phyloP scores from a whole-genome alignment of 2,797 vertebrate species.

The Microcaecilia unicolor region DNA sequence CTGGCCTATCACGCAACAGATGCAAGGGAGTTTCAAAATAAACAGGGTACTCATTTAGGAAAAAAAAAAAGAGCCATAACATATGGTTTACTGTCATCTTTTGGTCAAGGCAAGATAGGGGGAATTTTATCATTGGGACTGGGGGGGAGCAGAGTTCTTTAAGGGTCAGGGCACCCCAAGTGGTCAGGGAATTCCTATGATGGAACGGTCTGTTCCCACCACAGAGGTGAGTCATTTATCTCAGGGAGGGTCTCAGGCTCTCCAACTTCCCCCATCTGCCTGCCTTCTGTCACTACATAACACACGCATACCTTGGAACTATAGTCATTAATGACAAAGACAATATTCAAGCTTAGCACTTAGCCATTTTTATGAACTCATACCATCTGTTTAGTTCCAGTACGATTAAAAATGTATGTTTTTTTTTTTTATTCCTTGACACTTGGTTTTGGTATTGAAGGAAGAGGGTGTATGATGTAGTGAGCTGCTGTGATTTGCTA shows the following conservation, averaged over 20 bases:
- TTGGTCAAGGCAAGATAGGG: constrained; percentile 13
- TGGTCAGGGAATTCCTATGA: constrained; percentile 23
- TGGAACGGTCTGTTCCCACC: constrained; percentile 18
- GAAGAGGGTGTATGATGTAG: too few species aligned
- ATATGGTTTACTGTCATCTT: constrained; percentile 14
- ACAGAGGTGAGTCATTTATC: constrained; percentile 28
- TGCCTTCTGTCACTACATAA: neutral
- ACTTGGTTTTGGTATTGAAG: too few species aligned
- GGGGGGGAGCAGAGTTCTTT: constrained; percentile 23
- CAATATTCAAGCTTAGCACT: neutral
- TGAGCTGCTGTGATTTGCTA: constrained; percentile 1
- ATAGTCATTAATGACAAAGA: too few species aligned
- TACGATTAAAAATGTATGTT: constrained; percentile 39
- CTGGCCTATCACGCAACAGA: constrained; percentile 48
- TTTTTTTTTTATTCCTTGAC: too few species aligned
- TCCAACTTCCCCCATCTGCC: neutral
- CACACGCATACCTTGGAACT: neutral
- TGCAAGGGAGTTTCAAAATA: constrained; percentile 46
- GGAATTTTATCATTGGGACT: constrained; percentile 5
- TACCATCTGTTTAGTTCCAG: neutral
- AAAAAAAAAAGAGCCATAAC: constrained; percentile 4
- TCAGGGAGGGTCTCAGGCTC: constrained; percentile 2
- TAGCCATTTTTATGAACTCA: neutral
- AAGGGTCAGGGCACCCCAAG: constrained; percentile 12
- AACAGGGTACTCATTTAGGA: constrained; percentile 25